Evolutionary conservation across 2,113 vertebrate species (phyloP).

Genomic region (Climacteris rufus): DNA sequence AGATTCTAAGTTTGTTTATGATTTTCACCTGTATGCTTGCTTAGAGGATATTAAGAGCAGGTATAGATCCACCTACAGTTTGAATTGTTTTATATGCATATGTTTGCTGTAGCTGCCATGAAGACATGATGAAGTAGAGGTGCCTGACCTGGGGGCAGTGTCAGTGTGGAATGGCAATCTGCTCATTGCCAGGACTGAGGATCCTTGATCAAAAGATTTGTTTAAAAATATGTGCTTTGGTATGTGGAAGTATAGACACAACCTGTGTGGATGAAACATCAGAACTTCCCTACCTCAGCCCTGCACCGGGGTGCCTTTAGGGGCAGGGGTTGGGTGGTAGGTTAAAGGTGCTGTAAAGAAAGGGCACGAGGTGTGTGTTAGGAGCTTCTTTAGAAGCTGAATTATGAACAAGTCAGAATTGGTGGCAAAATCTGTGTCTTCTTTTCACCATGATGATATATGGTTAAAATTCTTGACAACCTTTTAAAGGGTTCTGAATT

Average conservation of each 20-base stretch:
- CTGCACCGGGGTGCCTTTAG: rapidly evolving
- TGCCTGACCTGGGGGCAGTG: neutral
- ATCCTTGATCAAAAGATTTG: neutral
- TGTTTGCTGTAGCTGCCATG: neutral
- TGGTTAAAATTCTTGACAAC: neutral
- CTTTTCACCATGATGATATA: neutral
- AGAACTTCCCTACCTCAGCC: neutral
- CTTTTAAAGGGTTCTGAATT: neutral
- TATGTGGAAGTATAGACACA: neutral
- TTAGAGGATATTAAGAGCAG: neutral
- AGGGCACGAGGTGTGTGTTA: neutral
- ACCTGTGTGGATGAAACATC: neutral
- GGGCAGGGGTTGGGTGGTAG: neutral
- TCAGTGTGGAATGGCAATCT: neutral
- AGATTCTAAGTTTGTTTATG: neutral
- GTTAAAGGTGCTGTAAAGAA: neutral
- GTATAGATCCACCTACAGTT: neutral
- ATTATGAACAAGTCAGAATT: neutral
- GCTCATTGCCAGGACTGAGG: neutral
- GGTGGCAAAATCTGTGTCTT: neutral
- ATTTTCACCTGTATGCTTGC: neutral
- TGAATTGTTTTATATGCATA: neutral
- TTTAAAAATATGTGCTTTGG: neutral
- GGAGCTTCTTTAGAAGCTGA: neutral
- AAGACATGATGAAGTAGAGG: neutral